Base-by-base conservation (phyloP, 2,888 invertebrate genomes). In the Apodemia mormo region DNA sequence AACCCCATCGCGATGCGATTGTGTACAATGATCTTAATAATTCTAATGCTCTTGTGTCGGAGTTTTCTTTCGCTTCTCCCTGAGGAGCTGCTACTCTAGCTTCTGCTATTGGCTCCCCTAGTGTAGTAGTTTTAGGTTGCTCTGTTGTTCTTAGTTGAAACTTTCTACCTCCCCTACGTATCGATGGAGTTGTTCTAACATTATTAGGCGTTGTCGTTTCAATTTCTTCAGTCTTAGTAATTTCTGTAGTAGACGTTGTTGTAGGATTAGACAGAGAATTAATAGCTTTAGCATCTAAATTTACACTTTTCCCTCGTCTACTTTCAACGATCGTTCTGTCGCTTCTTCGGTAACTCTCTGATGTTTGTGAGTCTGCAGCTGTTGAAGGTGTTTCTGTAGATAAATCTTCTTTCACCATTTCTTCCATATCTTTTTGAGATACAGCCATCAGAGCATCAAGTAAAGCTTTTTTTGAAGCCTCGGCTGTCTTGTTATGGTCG, bases 1-100 rank as follows among this genome's bases (percentile, higher is more conserved):
- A 93, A 79, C 97, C 97, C 95, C 97, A 97, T 89, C 96, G 95
- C 30, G 97, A 96, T 70, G 97, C 97, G 84, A 97, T 95, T 74
- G 96, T 95, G 88, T 97, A 97, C 71, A 97, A 92, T 74, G 97
- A 97, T 89, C 96, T 95, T 82, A 97, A 94, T 77, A 97, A 91
- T 87, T 97, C 97, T 79, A 97, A 90, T 14, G 97, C 97, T 85
- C 97, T 94, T 33, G 95, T 95, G 80, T 97, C 97, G 14, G 97
- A 95, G 68, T 94, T 88, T 37, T 85, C 84, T 81, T 93, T 93
- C 2, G 82, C 73, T n/a, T 89, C 88, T n/a, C 79, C 77, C 77
- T 80, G 73, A 6, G 82, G 75, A 1, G 88, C 82, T n/a, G 88
- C 83, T n/a, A 85, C 80, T 74, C 90, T 86, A 1, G 92, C 92